Conservation (phyloP, 92 coral and sea anemone genomes). For the Heteractis magnifica region DNA sequence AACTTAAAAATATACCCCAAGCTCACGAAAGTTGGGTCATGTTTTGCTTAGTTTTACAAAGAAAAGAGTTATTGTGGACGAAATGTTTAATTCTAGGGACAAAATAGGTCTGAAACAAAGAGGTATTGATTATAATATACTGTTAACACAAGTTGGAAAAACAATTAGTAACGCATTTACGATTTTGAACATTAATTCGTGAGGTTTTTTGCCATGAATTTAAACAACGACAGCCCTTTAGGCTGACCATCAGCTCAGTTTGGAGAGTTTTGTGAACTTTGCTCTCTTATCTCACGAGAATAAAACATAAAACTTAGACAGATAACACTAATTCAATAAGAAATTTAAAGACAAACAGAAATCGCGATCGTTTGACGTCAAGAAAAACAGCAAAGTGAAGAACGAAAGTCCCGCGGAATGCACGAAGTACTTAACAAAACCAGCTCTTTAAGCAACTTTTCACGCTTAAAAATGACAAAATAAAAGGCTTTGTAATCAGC, state of each 20-base stretch:
- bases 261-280: neutral
- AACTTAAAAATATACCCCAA: neutral
- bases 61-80: neutral
- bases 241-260: neutral
- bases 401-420: slow-evolving; percentile 18
- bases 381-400: slow-evolving; percentile 34
- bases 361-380: slow-evolving; percentile 28
- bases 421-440: slow-evolving; percentile 14
- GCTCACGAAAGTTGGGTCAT: neutral
- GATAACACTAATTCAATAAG: neutral
- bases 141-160: slow-evolving; percentile 18
- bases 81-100: neutral
- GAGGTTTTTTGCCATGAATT: slow-evolving; percentile 6
- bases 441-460: slow-evolving; percentile 21
- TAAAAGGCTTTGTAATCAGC: neutral
- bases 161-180: slow-evolving; percentile 34
- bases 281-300: neutral
- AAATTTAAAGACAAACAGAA: slow-evolving; percentile 21
- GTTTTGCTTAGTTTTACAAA: neutral
- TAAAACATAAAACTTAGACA: neutral
- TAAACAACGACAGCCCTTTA: neutral
- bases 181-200: neutral
- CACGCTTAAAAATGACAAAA: slow-evolving; percentile 19
- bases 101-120: neutral
- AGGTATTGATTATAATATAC: slow-evolving; percentile 7